Conservation (phyloP, 1,140 invertebrate species). For the Drosophila kurseongensis region DNA sequence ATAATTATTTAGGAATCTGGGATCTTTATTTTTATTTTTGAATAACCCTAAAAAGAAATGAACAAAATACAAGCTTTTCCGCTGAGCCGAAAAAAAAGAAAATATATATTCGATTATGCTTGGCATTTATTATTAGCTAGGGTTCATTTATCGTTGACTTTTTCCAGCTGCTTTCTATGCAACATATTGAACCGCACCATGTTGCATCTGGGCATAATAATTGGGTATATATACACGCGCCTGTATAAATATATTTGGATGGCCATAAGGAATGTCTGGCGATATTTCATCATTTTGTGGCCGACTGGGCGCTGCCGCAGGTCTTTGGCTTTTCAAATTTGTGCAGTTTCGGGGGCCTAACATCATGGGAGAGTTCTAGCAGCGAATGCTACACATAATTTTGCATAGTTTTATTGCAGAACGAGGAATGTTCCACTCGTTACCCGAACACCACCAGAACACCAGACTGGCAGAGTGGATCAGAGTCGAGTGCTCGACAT, state of each 20-base stretch:
- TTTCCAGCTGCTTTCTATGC: constrained; percentile 64
- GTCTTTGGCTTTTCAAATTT: constrained; percentile 19
- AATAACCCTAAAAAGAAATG: no score
- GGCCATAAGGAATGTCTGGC: constrained; percentile 15
- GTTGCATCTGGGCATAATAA: constrained; percentile 76
- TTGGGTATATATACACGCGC: constrained; percentile 59
- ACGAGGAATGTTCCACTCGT: constrained; percentile 55
- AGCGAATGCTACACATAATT: constrained; percentile 74
- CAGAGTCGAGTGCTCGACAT: constrained; percentile 70
- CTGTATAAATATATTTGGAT: constrained; percentile 19
- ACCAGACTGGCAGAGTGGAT: constrained; percentile 37
- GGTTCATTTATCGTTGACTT: constrained; percentile 27
- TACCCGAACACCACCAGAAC: constrained; percentile 40
- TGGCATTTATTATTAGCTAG: constrained; percentile 72
- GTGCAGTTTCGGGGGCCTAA: constrained; percentile 25
- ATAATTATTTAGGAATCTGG: no score
- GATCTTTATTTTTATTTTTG: no score
- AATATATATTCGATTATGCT: constrained; percentile 30
- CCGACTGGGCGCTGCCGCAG: constrained; percentile 1
- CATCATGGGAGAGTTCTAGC: constrained; percentile 53
- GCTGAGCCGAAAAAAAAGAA: not conserved
- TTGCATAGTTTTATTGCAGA: constrained; percentile 80
- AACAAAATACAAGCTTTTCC: not conserved
- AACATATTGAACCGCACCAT: constrained; percentile 48
- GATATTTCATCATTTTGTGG: constrained; percentile 53